Evolutionary conservation across 2,888 invertebrate genomes (phyloP).

Genomic region (Herminia tarsipennalis): DNA sequence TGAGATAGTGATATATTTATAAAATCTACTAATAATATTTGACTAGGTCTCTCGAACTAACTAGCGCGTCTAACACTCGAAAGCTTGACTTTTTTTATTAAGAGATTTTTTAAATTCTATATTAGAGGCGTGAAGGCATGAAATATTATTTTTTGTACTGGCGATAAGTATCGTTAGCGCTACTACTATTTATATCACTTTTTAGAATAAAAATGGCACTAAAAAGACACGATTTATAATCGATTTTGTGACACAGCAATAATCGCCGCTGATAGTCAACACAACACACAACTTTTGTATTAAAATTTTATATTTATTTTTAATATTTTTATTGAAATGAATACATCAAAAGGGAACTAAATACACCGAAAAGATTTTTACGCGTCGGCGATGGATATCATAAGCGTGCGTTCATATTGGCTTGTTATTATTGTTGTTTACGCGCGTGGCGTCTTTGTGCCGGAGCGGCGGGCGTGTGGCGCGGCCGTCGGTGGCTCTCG

Average conservation of each 20-base stretch:
- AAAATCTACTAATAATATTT: conserved; percentile 47
- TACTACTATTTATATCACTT: conserved; percentile 64
- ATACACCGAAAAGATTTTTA: conserved; percentile 68
- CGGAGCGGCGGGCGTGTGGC: conserved; percentile 59
- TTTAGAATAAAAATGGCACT: conserved; percentile 79
- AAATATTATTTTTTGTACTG: conserved; percentile 82
- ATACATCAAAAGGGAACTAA: conserved; percentile 60
- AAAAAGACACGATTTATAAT: conserved; percentile 81
- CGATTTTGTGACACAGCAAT: conserved; percentile 54
- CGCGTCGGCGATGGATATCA: conserved; percentile 57
- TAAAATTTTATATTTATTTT: conserved; percentile 40
- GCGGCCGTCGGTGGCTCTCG: conserved; percentile 55
- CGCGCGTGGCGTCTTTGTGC: conserved; percentile 66
- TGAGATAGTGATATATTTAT: conserved; percentile 50
- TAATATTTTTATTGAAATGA: conserved; percentile 46
- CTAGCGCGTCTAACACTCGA: conserved; percentile 76
- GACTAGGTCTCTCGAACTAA: conserved; percentile 49
- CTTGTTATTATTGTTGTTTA: conserved; percentile 66
- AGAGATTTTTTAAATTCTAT: conserved; percentile 53
- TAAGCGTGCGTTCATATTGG: conserved; percentile 68
- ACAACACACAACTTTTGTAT: conserved; percentile 34
- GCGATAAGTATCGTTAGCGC: conserved; percentile 72
- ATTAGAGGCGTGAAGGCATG: conserved; percentile 78
- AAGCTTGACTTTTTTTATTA: conserved; percentile 61
- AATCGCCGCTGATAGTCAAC: conserved; percentile 49